Conservation (phyloP, 2,113 vertebrate genomes). For the Python bivittatus region DNA sequence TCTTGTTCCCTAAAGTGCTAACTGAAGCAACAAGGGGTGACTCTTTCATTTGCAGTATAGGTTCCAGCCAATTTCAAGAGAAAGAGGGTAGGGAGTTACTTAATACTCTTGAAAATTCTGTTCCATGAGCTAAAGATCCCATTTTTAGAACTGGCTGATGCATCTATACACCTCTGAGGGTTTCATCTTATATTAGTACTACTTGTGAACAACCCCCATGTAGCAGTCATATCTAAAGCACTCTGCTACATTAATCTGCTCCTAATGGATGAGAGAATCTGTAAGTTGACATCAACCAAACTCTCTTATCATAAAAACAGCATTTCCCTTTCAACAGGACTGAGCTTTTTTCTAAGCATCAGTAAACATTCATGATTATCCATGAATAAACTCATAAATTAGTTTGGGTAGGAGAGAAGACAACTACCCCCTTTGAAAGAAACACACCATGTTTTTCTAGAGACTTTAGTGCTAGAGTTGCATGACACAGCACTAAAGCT, state of each 20-base stretch:
- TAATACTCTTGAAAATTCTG: conserved; percentile 16
- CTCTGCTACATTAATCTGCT: not conserved
- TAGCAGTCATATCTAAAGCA: not conserved
- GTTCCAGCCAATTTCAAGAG: conserved; percentile 25
- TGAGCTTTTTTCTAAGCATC: not conserved
- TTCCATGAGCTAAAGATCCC: not conserved
- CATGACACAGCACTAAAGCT: not conserved
- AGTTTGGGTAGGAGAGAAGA: not conserved
- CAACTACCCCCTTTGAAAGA: not conserved
- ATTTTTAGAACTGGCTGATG: not conserved
- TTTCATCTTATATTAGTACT: not conserved
- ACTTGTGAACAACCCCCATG: not conserved
- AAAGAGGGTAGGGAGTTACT: conserved; percentile 32
- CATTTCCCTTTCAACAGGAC: not conserved
- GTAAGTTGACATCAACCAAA: not conserved
- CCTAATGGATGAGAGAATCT: not conserved
- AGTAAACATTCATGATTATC: not conserved
- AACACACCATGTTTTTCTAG: not conserved
- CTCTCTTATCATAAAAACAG: not conserved
- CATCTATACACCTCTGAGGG: not conserved
- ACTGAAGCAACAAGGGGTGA: conserved; percentile 24
- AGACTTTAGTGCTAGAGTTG: not conserved
- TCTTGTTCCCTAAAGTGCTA: conserved; percentile 30
- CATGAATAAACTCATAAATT: not conserved
- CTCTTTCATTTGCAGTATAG: conserved; percentile 24